Conservation (phyloP, 2,113 vertebrate genomes). For the Laticauda colubrina region DNA sequence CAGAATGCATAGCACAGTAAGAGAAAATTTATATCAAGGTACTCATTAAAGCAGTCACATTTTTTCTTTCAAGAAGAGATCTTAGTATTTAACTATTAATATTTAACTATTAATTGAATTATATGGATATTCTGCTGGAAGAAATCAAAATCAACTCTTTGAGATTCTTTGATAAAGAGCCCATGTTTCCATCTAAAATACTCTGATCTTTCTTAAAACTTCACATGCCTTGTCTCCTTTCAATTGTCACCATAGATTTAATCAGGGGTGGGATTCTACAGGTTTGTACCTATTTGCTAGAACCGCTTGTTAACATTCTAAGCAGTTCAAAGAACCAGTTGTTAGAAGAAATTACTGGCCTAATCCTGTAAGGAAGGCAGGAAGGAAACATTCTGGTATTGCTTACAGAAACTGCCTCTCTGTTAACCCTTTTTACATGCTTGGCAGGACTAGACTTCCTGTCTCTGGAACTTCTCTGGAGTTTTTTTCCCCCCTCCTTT, state of each 20-base stretch:
- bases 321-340: too few species aligned
- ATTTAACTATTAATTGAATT: neutral
- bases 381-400: too few species aligned
- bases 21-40: neutral
- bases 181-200: neutral
- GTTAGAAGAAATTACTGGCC: too few species aligned
- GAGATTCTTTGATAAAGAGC: neutral
- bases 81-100: neutral
- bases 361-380: too few species aligned
- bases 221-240: neutral
- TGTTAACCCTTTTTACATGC: too few species aligned
- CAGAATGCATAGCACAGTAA: neutral
- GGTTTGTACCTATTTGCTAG: too few species aligned
- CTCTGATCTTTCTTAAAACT: neutral
- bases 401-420: too few species aligned
- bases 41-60: neutral
- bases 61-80: neutral
- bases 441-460: too few species aligned
- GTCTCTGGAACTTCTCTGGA: too few species aligned
- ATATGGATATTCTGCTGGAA: neutral
- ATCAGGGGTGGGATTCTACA: neutral
- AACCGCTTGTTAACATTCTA: too few species aligned
- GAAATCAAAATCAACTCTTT: neutral
- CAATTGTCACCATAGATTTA: neutral
- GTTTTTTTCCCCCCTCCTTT: too few species aligned